Evolutionary conservation across 2,797 vertebrate species (phyloP), one percentile per base, ranked within the genome.

Genomic region (Neomorphus geoffroyi): DNA sequence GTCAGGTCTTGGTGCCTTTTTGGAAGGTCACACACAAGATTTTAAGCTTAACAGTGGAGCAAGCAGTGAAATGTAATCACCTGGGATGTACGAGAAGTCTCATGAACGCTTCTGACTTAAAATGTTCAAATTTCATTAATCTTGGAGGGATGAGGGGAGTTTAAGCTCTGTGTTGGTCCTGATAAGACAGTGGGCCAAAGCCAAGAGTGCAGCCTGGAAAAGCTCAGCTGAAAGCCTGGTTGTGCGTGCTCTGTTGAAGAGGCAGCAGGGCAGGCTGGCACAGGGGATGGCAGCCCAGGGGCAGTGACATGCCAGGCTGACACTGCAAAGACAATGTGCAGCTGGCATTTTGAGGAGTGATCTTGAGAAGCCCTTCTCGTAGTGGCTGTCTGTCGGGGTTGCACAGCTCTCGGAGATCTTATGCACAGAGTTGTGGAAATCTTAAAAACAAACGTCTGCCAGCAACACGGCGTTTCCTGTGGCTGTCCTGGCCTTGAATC

Each of bases 381-480:
- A 12, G 39, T 22, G 37, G 23, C 80, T 84, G 39, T 37, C 57
- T 54, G 37, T 37, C 0, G 0, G 24, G 30, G 19, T 58, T 80
- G 35, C 32, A 58, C 8, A 5, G 37, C 33, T 60, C 53, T 41
- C 14, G 30, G 57, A 54, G 2, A 45, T 66, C 10, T 90, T 69
- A 17, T 23, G 70, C 56, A 26, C 12, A 86, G 70, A 72, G 58
- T 73, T 1, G 6, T 56, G 80, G 85, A 96, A 93, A 90, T 79
- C 71, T 94, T 56, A 17, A 48, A 62, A 87, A 50, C 19, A 93
- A 89, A 78, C 75, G 46, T 86, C 77, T 93, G 92, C 79, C 79
- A 84, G 62, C 50, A 74, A 6, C 73, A 84, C 83, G 67, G 90
- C 33, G 73, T 96, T 96, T 95, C 72, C 92, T 60, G 87, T 80